phyloP scores from a whole-genome alignment of 2,113 vertebrate species.

The Emydocephalus ijimae region DNA sequence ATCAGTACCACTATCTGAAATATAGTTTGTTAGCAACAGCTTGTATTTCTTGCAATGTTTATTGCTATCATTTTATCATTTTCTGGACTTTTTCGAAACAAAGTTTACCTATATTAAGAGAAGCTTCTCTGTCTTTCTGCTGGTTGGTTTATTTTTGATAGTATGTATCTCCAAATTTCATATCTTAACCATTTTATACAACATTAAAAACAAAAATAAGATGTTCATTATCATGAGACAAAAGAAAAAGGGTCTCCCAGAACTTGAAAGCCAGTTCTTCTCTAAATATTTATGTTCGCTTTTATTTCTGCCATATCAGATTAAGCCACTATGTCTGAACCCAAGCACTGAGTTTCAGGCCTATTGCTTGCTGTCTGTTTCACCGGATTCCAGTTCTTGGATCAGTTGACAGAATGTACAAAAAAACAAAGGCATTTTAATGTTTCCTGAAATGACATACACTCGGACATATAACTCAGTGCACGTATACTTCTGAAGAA shows the following conservation, averaged over 20 bases:
- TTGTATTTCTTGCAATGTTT: not conserved
- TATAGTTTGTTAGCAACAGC: not conserved
- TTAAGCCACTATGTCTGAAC: not conserved
- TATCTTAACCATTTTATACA: not conserved
- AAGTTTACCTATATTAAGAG: not conserved
- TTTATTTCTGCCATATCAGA: not conserved
- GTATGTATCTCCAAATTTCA: not conserved
- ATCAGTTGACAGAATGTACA: not conserved
- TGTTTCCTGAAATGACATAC: too few relatives aligned
- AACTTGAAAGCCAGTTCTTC: not conserved
- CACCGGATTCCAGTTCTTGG: not conserved
- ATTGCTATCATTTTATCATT: not conserved
- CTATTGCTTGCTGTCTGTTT: not conserved
- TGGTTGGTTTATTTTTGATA: not conserved
- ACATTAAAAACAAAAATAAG: not conserved
- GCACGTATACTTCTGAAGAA: not conserved
- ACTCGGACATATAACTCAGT: too few relatives aligned
- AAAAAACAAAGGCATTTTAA: not conserved
- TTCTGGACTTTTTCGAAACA: not conserved
- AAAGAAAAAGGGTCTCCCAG: not conserved
- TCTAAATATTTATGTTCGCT: not conserved
- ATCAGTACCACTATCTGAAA: not conserved
- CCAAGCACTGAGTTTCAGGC: not conserved
- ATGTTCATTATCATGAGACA: not conserved
- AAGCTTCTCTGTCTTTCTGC: not conserved